Evolutionary conservation across 2,113 vertebrate genomes (phyloP), one percentile per base, ranked within the genome.

Genomic region (Gobio gobio): DNA sequence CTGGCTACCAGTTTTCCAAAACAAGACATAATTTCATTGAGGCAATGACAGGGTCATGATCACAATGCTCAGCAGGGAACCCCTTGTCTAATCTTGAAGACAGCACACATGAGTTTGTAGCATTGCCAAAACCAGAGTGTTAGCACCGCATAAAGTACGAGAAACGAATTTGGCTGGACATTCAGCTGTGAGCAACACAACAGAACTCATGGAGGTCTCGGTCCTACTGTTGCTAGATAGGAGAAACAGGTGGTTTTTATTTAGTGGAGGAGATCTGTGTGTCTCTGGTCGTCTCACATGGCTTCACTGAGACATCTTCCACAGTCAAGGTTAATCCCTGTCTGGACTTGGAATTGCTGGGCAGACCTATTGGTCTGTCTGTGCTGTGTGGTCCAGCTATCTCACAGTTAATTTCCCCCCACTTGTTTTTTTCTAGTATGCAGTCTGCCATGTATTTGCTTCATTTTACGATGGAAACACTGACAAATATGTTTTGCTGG

Each of bases 401-500:
- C 59, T 79, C 49, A 83, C 56, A 77, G 84, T 87, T 89, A 85
- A 86, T 88, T 77, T 80, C 58, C 36, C 68, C 77, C 76, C 78
- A 63, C 66, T 88, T 72, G 16, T 59, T 85, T 40, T 63, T 80
- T 74, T 86, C 36, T 79, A 86, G 56, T 58, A 72, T 75, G n/a
- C 64, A 73, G 78, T 83, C 84, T 85, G 76, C 85, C 83, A 79
- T 89, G 88, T 89, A 87, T 90, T 86, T 83, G 87, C 88, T 90
- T 88, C 84, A 86, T 86, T 91, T 90, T 90, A 88, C 29, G 84
- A 86, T 87, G 90, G 90, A 88, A 87, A 89, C 84, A 86, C 85
- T 87, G 87, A 90, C 86, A 90, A 87, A 88, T 86, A 87, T 88
- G 82, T 89, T 91, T 83, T 88, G 88, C 84, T 89, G 88, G 88